Conservation (phyloP, 2,888 invertebrate species). For the Melipona beecheii region DNA sequence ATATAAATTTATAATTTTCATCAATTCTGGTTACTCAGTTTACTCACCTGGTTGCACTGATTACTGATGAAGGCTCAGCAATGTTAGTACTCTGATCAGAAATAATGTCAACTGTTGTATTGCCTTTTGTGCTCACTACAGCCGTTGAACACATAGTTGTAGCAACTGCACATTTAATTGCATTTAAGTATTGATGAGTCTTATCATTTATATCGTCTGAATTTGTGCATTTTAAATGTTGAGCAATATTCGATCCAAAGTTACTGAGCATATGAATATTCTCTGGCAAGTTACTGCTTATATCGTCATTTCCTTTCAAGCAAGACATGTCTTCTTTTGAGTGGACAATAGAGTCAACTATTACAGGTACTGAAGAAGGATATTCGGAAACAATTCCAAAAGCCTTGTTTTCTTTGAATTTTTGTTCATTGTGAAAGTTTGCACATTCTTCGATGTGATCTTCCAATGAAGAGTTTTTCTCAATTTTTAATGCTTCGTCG, state of each 20-base stretch:
- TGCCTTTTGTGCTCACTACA: constrained; percentile 42
- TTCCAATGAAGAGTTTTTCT: constrained; percentile 67
- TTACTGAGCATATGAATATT: constrained; percentile 45
- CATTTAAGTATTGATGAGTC: constrained; percentile 57
- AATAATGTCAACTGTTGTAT: constrained; percentile 45
- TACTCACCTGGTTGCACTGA: constrained; percentile 68
- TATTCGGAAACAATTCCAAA: constrained; percentile 76
- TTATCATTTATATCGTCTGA: constrained; percentile 46
- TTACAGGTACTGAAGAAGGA: constrained; percentile 73
- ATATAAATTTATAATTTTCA: constrained; percentile 21
- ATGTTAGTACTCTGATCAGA: constrained; percentile 57
- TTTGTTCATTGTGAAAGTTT: constrained; percentile 52
- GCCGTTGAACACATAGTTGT: constrained; percentile 51
- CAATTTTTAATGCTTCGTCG: constrained; percentile 74
- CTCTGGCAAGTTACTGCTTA: constrained; percentile 13
- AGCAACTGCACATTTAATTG: constrained; percentile 62
- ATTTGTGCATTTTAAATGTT: constrained; percentile 36
- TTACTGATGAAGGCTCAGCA: constrained; percentile 59
- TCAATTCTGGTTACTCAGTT: constrained; percentile 23
- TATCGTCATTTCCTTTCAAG: constrained; percentile 18
- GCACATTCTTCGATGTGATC: constrained; percentile 52
- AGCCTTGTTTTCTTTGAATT: constrained; percentile 74
- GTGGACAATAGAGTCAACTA: constrained; percentile 39
- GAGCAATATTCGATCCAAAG: constrained; percentile 54
- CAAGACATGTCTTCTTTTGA: constrained; percentile 22